Percentiles rank a stretch among this genome's conserved stretches.
Conservation (phyloP, 2,888 invertebrate species). For the Tachystola acroxantha region DNA sequence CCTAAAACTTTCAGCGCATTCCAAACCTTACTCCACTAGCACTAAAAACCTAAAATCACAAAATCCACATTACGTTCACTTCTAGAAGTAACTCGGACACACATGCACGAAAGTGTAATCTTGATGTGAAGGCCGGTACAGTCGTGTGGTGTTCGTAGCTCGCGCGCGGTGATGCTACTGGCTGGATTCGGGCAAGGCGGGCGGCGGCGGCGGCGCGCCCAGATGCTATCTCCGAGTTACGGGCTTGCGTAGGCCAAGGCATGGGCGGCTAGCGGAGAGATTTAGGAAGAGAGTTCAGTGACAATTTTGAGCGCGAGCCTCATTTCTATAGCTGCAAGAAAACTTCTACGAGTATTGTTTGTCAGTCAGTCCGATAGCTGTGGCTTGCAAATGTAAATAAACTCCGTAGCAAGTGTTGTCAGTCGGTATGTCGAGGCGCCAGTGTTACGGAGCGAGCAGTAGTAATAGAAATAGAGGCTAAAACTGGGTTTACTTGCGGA, state of each 20-base stretch:
- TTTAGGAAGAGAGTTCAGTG: no score
- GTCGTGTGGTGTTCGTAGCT: slow-evolving; percentile 33
- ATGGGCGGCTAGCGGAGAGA: slow-evolving; percentile 3
- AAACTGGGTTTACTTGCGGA: no score
- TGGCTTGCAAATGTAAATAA: no score
- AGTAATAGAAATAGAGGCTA: no score
- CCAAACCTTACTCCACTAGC: not conserved
- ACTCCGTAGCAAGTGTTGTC: no score
- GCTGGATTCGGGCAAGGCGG: slow-evolving; percentile 27
- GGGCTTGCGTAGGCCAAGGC: slow-evolving; percentile 3
- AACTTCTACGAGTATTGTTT: no score
- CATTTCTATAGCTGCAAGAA: no score
- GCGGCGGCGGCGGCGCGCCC: slow-evolving; percentile 59
- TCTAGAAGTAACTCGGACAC: not conserved
- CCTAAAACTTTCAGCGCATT: slow-evolving; percentile 1
- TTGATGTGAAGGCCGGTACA: not conserved
- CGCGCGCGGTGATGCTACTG: slow-evolving; percentile 52
- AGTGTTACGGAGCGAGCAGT: no score
- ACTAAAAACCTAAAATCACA: not conserved
- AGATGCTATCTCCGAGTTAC: slow-evolving; percentile 50
- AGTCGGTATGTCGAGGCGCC: no score
- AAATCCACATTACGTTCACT: not conserved
- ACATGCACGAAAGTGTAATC: not conserved
- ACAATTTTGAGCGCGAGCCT: no score
- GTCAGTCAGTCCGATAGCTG: no score